phyloP scores from a whole-genome alignment of 2,888 invertebrate genomes.

The Drosophila seclusa region DNA sequence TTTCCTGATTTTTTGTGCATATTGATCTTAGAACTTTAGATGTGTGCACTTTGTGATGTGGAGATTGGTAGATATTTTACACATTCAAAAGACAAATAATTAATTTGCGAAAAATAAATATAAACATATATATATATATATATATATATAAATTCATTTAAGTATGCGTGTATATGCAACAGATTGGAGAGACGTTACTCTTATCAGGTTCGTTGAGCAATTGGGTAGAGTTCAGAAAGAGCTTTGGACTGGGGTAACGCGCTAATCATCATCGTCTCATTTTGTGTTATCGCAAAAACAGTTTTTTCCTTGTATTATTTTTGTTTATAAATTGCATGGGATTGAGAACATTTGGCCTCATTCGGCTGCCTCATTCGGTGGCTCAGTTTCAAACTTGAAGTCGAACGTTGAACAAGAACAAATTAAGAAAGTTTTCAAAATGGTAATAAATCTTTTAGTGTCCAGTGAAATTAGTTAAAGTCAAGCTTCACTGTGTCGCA shows the following conservation, averaged over 20 bases:
- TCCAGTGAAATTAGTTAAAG: background rate
- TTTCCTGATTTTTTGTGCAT: conserved; percentile 12
- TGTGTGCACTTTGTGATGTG: conserved; percentile 39
- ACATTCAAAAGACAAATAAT: background rate
- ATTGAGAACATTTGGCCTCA: conserved; percentile 63
- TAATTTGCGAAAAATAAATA: background rate
- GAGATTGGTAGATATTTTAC: background rate
- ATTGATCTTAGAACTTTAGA: conserved; percentile 31
- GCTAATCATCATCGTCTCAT: conserved; percentile 37
- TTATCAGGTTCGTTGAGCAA: conserved; percentile 51
- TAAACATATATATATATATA: background rate
- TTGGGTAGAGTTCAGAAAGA: conserved; percentile 41
- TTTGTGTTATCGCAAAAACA: conserved; percentile 53
- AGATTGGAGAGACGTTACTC: conserved; percentile 25
- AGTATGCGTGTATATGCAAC: background rate
- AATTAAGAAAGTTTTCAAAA: conserved; percentile 3
- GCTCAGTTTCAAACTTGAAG: conserved; percentile 65
- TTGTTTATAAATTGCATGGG: conserved; percentile 63
- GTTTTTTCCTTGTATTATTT: conserved; percentile 22
- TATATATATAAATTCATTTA: background rate
- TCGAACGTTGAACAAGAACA: conserved; percentile 39
- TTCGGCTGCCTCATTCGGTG: conserved; percentile 6
- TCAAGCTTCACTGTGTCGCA: conserved; percentile 3
- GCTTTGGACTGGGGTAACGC: conserved; percentile 31
- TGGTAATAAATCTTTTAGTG: conserved; percentile 32